These are phyloP conservation scores for Drosophila lini DNA, from an alignment of 1,140 invertebrate genomes.

Conservation along the genomic window DNA sequence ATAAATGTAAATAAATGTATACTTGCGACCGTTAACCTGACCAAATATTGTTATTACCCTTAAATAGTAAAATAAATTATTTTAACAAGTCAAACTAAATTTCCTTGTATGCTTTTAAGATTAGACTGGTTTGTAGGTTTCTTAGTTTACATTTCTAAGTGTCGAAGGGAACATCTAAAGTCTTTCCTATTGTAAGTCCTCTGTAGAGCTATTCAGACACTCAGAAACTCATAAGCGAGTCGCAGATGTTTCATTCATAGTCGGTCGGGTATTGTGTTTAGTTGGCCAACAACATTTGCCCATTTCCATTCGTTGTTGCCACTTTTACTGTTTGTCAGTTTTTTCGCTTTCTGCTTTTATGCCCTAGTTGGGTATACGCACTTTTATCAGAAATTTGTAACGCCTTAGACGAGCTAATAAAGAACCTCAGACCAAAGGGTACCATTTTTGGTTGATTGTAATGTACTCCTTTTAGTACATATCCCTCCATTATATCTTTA, in stretches of 20 bases:
- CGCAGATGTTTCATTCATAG: slow-evolving; percentile 49
- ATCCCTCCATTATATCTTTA: not conserved
- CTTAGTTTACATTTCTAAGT: not conserved
- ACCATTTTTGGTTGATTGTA: no score
- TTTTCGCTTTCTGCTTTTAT: slow-evolving; percentile 31
- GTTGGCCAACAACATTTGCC: slow-evolving; percentile 48
- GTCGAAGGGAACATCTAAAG: not conserved
- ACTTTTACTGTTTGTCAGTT: slow-evolving; percentile 54
- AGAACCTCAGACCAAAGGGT: no score
- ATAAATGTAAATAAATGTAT: no score
- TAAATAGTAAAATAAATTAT: no score
- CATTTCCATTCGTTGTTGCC: slow-evolving; percentile 42
- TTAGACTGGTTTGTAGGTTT: not conserved
- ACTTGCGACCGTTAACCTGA: no score
- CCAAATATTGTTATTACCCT: no score
- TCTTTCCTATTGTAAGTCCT: slow-evolving; percentile 13
- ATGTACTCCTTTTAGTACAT: no score
- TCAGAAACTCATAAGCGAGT: slow-evolving; percentile 25
- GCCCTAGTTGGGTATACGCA: not conserved
- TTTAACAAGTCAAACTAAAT: not conserved
- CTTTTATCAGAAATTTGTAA: not conserved
- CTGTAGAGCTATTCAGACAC: slow-evolving; percentile 7
- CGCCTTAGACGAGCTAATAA: no score
- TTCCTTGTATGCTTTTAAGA: no score
- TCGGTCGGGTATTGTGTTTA: slow-evolving; percentile 16